A percentile compares a stretch with the other conserved stretches of the same genome.
phyloP scores from a whole-genome alignment of 2,113 vertebrate species.

The Galeopterus variegatus region DNA sequence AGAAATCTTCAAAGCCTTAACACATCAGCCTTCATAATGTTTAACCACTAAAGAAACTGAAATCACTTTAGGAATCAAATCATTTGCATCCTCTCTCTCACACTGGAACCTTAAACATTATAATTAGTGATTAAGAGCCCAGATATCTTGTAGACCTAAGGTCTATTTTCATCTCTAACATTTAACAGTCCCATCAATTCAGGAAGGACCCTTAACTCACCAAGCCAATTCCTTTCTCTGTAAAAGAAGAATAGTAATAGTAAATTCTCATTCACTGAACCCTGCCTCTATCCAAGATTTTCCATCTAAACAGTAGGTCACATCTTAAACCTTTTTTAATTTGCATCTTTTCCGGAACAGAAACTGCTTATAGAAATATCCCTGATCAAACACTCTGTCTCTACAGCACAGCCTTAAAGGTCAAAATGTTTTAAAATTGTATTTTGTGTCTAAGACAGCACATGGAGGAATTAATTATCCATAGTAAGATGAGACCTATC shows the following conservation, averaged over 20 bases:
- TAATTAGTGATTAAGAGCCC: not conserved
- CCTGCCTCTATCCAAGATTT: not conserved
- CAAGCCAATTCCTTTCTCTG: not conserved
- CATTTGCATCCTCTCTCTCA: not conserved
- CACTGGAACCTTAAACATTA: not conserved
- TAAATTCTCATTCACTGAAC: not conserved
- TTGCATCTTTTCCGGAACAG: not conserved
- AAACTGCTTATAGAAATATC: not conserved
- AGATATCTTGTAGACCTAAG: not conserved
- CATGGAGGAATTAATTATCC: not conserved
- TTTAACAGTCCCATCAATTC: not conserved
- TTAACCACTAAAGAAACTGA: not conserved
- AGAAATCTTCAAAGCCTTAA: not conserved
- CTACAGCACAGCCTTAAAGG: not conserved
- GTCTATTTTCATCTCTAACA: not conserved
- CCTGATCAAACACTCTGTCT: not conserved
- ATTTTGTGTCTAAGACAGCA: not conserved
- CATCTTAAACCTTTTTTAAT: not conserved
- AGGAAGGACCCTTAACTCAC: not conserved
- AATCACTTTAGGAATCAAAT: not conserved
- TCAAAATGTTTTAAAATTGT: constrained; percentile 34
- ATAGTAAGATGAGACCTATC: not conserved
- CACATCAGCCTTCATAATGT: not conserved
- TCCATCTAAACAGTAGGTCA: too few relatives aligned
- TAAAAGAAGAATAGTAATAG: not conserved